Conservation (phyloP, 2,797 vertebrate genomes). For the Halcyon leucocephala region DNA sequence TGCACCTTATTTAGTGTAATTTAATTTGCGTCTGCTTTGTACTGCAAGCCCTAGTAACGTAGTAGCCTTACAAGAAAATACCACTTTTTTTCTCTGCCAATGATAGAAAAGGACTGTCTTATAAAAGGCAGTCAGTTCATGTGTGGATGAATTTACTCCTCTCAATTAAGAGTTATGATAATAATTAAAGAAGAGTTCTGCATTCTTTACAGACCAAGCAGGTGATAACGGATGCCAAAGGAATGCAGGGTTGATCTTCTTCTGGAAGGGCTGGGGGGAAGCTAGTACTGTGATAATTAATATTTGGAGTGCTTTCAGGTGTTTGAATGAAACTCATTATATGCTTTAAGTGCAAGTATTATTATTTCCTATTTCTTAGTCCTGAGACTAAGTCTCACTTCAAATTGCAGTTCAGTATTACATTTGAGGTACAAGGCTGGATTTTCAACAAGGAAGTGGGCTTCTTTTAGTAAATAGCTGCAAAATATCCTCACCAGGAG, state of each 20-base stretch:
- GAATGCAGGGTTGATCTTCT: background rate
- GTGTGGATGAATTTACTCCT: background rate
- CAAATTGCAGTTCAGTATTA: constrained; percentile 1
- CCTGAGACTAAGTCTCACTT: constrained; percentile 26
- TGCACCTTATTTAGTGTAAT: background rate
- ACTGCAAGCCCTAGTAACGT: background rate
- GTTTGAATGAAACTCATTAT: constrained; percentile 25
- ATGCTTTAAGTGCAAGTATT: background rate
- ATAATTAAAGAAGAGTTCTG: background rate
- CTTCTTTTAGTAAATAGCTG: background rate
- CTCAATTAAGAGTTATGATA: background rate
- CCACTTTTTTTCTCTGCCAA: background rate
- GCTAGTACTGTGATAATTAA: background rate
- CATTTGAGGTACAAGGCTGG: constrained; percentile 15
- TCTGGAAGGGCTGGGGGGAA: background rate
- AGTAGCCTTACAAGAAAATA: background rate
- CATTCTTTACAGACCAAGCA: background rate
- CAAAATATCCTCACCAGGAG: background rate
- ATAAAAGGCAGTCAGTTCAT: background rate
- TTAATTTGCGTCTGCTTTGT: background rate
- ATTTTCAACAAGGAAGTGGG: constrained; percentile 4
- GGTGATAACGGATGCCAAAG: background rate
- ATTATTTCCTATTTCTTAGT: constrained; percentile 53
- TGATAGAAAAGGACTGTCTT: background rate
- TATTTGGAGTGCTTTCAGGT: background rate